Evolutionary conservation across 2,113 vertebrate species (phyloP).

Genomic region (Pholis gunnellus): DNA sequence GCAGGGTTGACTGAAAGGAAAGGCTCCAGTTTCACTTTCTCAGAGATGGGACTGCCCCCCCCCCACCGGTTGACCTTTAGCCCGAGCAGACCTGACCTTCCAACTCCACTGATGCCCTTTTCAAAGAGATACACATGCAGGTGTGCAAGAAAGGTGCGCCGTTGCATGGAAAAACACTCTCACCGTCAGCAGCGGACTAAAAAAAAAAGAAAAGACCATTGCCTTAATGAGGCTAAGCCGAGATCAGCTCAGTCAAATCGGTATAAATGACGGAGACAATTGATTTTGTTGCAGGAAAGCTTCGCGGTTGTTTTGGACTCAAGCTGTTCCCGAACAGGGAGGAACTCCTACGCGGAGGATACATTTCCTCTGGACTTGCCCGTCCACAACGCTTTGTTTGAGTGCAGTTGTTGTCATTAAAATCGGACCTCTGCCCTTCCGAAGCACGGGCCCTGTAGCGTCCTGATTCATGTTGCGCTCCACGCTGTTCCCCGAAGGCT

Average conservation of each 20-base stretch:
- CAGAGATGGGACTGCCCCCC: conserved; percentile 34
- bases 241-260: conserved; percentile 30
- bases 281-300: conserved; percentile 47
- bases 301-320: conserved; percentile 43
- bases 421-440: conserved; percentile 78
- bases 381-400: conserved; percentile 57
- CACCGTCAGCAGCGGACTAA: background rate
- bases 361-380: conserved; percentile 66
- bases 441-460: conserved; percentile 50
- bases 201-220: background rate
- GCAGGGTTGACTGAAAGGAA: conserved; percentile 27
- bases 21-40: conserved; percentile 70
- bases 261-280: conserved; percentile 21
- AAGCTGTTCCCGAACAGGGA: conserved; percentile 36
- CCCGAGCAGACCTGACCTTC: conserved; percentile 45
- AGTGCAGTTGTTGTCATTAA: conserved; percentile 75
- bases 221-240: conserved; percentile 24
- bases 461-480: conserved; percentile 64
- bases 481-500: conserved; percentile 52
- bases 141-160: background rate
- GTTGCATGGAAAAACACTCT: background rate
- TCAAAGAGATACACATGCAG: conserved; percentile 2
- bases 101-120: conserved; percentile 5
- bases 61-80: conserved; percentile 40
- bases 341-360: conserved; percentile 67